A percentile compares a stretch with the other conserved stretches of the same genome.
Conservation (phyloP, 2,797 vertebrate genomes). For the Tenualosa ilisha region DNA sequence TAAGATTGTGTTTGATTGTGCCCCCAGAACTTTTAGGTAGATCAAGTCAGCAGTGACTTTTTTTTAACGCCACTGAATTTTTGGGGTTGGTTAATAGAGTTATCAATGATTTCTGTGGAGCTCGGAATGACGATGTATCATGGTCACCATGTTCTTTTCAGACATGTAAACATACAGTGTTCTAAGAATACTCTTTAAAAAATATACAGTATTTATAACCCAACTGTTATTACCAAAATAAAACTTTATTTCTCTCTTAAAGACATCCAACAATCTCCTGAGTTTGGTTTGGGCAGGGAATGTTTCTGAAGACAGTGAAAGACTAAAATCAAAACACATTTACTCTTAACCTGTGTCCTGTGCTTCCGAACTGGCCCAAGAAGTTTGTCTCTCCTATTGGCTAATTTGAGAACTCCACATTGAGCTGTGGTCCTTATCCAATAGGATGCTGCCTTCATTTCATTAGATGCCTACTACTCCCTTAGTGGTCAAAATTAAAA, state of each 20-base stretch:
- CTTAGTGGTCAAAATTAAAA: background rate
- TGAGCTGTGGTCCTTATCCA: background rate
- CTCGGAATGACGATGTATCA: background rate
- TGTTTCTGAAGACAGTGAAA: slow-evolving; percentile 14
- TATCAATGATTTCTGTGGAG: background rate
- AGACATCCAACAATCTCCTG: background rate
- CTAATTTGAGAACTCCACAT: background rate
- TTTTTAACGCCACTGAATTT: background rate
- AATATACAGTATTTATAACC: background rate
- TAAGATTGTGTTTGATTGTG: background rate
- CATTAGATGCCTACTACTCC: background rate
- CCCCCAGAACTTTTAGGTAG: background rate
- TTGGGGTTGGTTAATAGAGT: background rate
- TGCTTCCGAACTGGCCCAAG: background rate
- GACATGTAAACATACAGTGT: background rate
- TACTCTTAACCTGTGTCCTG: background rate
- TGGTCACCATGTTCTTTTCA: background rate
- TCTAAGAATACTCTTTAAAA: background rate
- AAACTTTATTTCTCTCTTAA: background rate
- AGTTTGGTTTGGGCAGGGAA: slow-evolving; percentile 23
- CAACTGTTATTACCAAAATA: background rate
- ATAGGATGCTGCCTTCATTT: slow-evolving; percentile 18
- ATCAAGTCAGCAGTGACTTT: background rate
- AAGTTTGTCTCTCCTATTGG: background rate
- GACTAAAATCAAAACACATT: background rate